A percentile compares a stretch with the other conserved stretches of the same genome.
Conservation (phyloP, 1,140 invertebrate genomes). For the Pachyrhynchus sulphureomaculatus region DNA sequence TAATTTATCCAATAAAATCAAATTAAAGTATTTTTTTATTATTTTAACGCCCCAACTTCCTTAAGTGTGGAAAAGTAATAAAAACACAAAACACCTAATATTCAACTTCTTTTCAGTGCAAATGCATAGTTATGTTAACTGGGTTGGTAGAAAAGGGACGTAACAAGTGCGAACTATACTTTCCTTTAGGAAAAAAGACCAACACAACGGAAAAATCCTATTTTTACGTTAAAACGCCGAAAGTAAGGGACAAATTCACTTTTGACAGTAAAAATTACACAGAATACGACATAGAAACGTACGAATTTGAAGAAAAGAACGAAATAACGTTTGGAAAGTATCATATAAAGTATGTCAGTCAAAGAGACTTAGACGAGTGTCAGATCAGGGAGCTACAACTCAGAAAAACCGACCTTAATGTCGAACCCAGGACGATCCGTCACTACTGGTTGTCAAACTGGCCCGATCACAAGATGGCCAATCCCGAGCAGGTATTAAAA, state of each 20-base stretch:
- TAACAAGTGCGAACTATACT: slow-evolving; percentile 86
- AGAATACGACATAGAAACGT: slow-evolving; percentile 39
- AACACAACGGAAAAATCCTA: slow-evolving; percentile 34
- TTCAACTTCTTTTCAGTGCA: slow-evolving; percentile 39
- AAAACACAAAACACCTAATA: too few relatives aligned
- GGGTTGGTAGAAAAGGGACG: slow-evolving; percentile 78
- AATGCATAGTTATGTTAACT: slow-evolving; percentile 86
- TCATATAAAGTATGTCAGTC: slow-evolving; percentile 37
- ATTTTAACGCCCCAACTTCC: too few relatives aligned
- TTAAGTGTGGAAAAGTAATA: too few relatives aligned
- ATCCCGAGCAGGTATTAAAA: slow-evolving; percentile 55
- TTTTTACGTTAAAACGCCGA: slow-evolving; percentile 42
- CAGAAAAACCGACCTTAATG: slow-evolving; percentile 30
- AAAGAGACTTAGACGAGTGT: slow-evolving; percentile 43
- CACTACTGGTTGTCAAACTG: slow-evolving; percentile 72
- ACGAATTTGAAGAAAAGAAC: slow-evolving; percentile 47
- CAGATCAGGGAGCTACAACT: slow-evolving; percentile 40
- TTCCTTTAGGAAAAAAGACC: slow-evolving; percentile 59
- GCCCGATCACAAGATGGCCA: slow-evolving; percentile 61
- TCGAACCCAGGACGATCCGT: slow-evolving; percentile 31
- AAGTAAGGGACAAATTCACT: slow-evolving; percentile 44
- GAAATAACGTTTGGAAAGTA: slow-evolving; percentile 42
- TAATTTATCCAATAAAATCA: too few relatives aligned
- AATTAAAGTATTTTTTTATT: too few relatives aligned
- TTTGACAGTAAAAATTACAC: slow-evolving; percentile 37